A percentile compares a stretch with the other conserved stretches of the same genome.
phyloP scores from a whole-genome alignment of 2,113 vertebrate species.

The Illadopsis cleaveri region DNA sequence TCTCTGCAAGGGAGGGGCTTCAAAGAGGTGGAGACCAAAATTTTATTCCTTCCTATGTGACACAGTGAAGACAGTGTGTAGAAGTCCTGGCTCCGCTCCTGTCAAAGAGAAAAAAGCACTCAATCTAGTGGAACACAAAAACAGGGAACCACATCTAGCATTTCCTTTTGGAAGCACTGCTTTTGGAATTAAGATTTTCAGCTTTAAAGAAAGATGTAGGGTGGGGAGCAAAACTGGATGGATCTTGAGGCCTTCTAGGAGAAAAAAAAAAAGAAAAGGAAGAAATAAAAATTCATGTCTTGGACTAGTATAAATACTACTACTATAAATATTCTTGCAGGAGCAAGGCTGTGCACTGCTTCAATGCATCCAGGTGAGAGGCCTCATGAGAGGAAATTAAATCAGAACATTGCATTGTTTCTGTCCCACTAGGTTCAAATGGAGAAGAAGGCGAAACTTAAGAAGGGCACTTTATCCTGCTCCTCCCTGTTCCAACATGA shows the following conservation, averaged over 20 bases:
- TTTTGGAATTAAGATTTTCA: background rate
- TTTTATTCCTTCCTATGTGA: background rate
- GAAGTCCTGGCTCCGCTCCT: background rate
- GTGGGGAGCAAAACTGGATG: background rate
- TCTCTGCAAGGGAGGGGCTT: background rate
- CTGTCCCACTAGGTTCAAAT: background rate
- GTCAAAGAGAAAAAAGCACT: background rate
- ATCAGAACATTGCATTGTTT: constrained; percentile 22
- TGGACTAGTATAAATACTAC: background rate
- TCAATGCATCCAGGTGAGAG: constrained; percentile 43
- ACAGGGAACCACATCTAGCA: background rate
- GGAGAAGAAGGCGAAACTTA: background rate
- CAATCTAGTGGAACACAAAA: background rate
- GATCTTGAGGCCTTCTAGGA: background rate
- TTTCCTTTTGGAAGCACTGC: background rate
- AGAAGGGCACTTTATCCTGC: background rate
- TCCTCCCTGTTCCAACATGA: background rate
- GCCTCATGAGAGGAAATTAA: constrained; percentile 13
- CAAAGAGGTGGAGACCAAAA: background rate
- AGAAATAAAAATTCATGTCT: background rate
- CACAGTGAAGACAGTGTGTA: background rate
- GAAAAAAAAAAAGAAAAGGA: background rate
- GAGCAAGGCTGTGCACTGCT: background rate
- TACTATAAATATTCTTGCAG: background rate
- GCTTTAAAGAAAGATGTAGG: background rate